These are phyloP conservation scores for Anoplius nigerrimus DNA, from an alignment of 2,888 invertebrate species.

Conservation along the genomic window DNA sequence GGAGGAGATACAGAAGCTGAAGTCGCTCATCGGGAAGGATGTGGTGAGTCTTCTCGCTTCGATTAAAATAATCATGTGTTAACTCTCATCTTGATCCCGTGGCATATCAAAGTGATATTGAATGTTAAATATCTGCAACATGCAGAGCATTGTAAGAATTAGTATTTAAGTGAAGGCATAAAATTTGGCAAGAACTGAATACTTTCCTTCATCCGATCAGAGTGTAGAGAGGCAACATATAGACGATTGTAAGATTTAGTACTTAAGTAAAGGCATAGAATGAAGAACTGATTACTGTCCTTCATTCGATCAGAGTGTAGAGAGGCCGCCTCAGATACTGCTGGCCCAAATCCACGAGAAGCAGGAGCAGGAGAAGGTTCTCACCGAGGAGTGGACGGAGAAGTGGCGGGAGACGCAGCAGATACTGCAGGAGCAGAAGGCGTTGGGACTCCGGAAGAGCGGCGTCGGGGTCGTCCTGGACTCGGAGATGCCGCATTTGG, in stretches of 20 bases:
- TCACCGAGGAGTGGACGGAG: conserved; percentile 95
- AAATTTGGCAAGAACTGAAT: too few species aligned
- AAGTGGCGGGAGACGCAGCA: conserved; percentile 95
- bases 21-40: conserved; percentile 84
- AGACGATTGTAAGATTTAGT: too few species aligned
- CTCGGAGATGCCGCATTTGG: conserved; percentile 93
- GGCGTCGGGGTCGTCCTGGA: conserved; percentile 92
- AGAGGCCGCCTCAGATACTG: conserved; percentile 81
- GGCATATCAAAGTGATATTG: background rate
- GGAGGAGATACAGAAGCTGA: conserved; percentile 89
- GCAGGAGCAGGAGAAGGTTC: conserved; percentile 91
- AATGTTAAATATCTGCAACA: too few species aligned
- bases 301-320: conserved; percentile 70
- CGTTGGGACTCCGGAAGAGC: conserved; percentile 89
- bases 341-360: conserved; percentile 89
- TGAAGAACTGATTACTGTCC: too few species aligned
- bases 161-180: too few species aligned
- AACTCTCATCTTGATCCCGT: background rate
- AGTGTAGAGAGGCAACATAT: conserved; percentile 77
- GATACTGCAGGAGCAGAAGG: conserved; percentile 91
- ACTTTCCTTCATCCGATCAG: conserved; percentile 40
- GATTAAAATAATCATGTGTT: background rate
- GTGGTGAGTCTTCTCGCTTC: conserved; percentile 75
- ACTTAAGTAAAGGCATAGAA: too few species aligned
- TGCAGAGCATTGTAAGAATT: too few species aligned